phyloP scores from a whole-genome alignment of 2,113 vertebrate genomes.

The Xiphorhynchus elegans region DNA sequence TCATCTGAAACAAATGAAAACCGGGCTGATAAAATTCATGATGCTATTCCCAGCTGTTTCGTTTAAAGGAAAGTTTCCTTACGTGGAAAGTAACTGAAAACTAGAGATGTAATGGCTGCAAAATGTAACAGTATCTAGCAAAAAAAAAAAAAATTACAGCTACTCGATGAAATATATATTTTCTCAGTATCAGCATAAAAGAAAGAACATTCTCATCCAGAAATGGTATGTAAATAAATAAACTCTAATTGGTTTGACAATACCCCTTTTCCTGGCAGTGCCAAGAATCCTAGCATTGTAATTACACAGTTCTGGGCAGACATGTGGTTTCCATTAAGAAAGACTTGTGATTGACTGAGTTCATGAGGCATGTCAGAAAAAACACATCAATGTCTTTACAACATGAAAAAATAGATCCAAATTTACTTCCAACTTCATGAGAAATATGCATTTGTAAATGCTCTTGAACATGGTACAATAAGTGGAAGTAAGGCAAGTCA shows the following conservation, averaged over 20 bases:
- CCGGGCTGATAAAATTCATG: conserved; percentile 55
- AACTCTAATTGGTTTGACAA: conserved; percentile 86
- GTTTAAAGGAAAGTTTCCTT: conserved; percentile 75
- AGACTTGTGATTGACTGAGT: conserved; percentile 82
- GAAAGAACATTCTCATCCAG: conserved; percentile 81
- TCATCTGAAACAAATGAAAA: conserved; percentile 71
- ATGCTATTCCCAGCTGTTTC: conserved; percentile 75
- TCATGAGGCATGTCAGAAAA: conserved; percentile 85
- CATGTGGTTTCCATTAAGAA: conserved; percentile 89
- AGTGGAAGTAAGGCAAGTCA: conserved; percentile 7
- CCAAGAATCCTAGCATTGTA: conserved; percentile 84
- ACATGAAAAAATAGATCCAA: conserved; percentile 72
- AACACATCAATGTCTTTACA: conserved; percentile 80
- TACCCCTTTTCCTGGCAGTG: conserved; percentile 83
- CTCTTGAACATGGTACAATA: background rate
- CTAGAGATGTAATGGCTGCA: conserved; percentile 70
- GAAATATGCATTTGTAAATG: conserved; percentile 71
- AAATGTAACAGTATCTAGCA: conserved; percentile 68
- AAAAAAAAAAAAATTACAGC: conserved; percentile 74
- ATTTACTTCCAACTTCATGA: conserved; percentile 75
- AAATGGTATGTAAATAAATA: conserved; percentile 87
- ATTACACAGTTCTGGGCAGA: conserved; percentile 85
- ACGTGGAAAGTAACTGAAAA: conserved; percentile 72
- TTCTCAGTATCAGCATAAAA: conserved; percentile 82
- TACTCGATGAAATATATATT: conserved; percentile 77